Evolutionary conservation across 2,113 vertebrate genomes (phyloP).

Genomic region (Embiotoca jacksoni): DNA sequence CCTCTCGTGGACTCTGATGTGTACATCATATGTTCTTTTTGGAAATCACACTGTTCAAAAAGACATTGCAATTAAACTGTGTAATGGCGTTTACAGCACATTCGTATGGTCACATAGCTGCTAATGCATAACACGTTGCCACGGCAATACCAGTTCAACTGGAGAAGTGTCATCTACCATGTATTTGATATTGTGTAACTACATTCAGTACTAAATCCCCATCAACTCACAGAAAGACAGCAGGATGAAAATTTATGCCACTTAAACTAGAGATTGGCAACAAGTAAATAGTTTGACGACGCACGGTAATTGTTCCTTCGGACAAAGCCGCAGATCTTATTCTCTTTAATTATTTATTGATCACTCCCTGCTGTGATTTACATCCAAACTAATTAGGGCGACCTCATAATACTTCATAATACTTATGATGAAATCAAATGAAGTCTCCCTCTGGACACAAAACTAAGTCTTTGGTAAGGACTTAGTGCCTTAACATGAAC

Average conservation of each 20-base stretch:
- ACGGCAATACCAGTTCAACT: too few species aligned
- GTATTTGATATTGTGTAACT: neutral
- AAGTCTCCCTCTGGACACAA: constrained; percentile 7
- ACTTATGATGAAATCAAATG: constrained; percentile 26
- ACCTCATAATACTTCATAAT: neutral
- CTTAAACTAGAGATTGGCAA: constrained; percentile 6
- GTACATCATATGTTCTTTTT: too few species aligned
- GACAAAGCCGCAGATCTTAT: neutral
- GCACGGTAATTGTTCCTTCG: constrained; percentile 10
- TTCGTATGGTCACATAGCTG: too few species aligned
- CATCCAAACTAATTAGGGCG: constrained; percentile 44
- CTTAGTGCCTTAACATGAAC: neutral
- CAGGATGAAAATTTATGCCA: neutral
- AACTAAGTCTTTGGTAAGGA: constrained; percentile 6
- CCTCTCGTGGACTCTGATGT: neutral
- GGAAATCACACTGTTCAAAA: too few species aligned
- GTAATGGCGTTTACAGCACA: too few species aligned
- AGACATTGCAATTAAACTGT: too few species aligned
- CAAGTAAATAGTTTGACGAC: constrained; percentile 6
- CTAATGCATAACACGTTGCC: too few species aligned
- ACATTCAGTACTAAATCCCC: neutral
- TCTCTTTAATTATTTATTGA: constrained; percentile 57
- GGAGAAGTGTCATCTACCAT: neutral
- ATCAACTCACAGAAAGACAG: neutral
- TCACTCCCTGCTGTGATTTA: constrained; percentile 38